A percentile compares a stretch with the other conserved stretches of the same genome.
These are phyloP conservation scores for Ditula angustiorana DNA, from an alignment of 2,888 invertebrate genomes.

Conservation along the genomic window DNA sequence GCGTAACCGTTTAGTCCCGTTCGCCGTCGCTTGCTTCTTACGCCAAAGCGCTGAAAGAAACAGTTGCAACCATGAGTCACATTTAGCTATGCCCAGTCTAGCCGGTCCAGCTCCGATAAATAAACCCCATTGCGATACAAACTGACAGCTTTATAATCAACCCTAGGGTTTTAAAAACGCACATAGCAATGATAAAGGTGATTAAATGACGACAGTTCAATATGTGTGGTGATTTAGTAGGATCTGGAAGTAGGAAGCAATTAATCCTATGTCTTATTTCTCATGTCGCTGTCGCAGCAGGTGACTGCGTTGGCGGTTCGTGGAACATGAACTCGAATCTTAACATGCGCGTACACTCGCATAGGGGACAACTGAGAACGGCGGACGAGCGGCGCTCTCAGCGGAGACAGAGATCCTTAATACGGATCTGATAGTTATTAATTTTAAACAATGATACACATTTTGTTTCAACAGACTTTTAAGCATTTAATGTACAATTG, in stretches of 20 bases:
- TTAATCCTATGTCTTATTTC: slow-evolving; percentile 80
- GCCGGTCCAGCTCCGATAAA: slow-evolving; percentile 58
- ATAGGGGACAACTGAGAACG: slow-evolving; percentile 31
- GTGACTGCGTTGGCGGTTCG: slow-evolving; percentile 73
- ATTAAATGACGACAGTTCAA: slow-evolving; percentile 71
- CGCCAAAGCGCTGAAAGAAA: slow-evolving; percentile 19
- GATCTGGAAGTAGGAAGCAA: slow-evolving; percentile 76
- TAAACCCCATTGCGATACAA: slow-evolving; percentile 63
- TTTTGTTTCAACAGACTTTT: too few species aligned
- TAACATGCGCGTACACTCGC: slow-evolving; percentile 34
- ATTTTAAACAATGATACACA: too few species aligned
- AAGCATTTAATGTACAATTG: too few species aligned
- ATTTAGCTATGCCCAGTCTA: slow-evolving; percentile 27
- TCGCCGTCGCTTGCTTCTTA: slow-evolving; percentile 15
- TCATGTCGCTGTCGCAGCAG: slow-evolving; percentile 77
- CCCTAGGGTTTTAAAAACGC: slow-evolving; percentile 52
- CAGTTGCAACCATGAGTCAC: slow-evolving; percentile 27
- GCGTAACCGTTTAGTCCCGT: slow-evolving; percentile 27
- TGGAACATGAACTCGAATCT: slow-evolving; percentile 49
- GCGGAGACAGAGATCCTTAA: slow-evolving; percentile 12
- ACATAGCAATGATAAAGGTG: slow-evolving; percentile 60
- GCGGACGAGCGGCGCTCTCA: slow-evolving; percentile 46
- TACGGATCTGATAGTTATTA: too few species aligned
- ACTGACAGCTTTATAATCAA: slow-evolving; percentile 65
- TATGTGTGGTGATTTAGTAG: slow-evolving; percentile 70